phyloP scores from a whole-genome alignment of 2,888 invertebrate genomes.

The Embidobia sp. region DNA sequence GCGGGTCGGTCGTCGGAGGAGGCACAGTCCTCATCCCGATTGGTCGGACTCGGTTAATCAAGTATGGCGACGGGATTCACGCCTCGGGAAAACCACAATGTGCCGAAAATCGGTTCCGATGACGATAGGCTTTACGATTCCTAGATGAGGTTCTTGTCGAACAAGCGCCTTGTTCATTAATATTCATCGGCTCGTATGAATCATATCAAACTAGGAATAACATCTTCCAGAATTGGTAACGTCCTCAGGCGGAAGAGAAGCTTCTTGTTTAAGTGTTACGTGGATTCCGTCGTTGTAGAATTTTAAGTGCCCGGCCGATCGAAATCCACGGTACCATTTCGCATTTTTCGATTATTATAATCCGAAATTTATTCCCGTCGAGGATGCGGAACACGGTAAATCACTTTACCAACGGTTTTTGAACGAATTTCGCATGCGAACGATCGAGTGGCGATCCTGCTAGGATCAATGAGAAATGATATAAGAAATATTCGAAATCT shows the following conservation, averaged over 20 bases:
- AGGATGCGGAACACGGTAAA: constrained; percentile 51
- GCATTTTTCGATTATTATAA: constrained; percentile 39
- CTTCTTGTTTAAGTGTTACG: constrained; percentile 54
- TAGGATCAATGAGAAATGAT: no score
- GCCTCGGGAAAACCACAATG: constrained; percentile 50
- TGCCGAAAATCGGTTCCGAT: no score
- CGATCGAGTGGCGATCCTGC: no score
- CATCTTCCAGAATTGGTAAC: constrained; percentile 26
- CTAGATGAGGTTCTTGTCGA: no score
- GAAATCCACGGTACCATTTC: constrained; percentile 26
- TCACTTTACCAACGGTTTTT: constrained; percentile 19
- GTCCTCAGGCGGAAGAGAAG: neutral
- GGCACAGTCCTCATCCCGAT: no score
- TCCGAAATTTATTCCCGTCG: constrained; percentile 31
- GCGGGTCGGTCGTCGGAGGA: no score
- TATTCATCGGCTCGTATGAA: constrained; percentile 21
- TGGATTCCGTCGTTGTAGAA: constrained; percentile 42
- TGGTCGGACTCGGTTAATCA: constrained; percentile 70
- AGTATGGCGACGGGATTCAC: constrained; percentile 72
- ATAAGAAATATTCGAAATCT: no score
- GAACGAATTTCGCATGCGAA: neutral
- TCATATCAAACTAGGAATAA: neutral
- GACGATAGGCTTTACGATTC: no score
- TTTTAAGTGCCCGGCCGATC: constrained; percentile 44
- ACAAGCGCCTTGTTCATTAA: no score